A percentile compares a stretch with the other conserved stretches of the same genome.
These are phyloP conservation scores for Podilymbus podiceps DNA, from an alignment of 2,113 vertebrate species.

Conservation along the genomic window DNA sequence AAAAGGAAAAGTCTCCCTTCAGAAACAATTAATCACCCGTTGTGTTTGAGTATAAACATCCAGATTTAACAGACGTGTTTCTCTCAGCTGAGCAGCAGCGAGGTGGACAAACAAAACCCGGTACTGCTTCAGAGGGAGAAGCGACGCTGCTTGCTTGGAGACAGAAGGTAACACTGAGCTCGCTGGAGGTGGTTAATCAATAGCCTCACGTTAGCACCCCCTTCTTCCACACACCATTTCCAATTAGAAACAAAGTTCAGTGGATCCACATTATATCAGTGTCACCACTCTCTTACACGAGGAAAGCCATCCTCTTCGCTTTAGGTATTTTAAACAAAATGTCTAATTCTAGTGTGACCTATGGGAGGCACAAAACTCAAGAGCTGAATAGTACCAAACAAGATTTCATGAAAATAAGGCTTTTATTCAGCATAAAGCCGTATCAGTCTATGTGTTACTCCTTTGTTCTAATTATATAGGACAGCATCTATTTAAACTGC, in stretches of 20 bases:
- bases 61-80: background rate
- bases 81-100: background rate
- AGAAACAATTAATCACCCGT: background rate
- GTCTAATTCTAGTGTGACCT: slow-evolving; percentile 15
- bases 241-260: background rate
- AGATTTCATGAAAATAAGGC: slow-evolving; percentile 36
- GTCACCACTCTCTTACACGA: background rate
- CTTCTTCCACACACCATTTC: background rate
- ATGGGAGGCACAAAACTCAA: background rate
- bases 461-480: slow-evolving; percentile 69
- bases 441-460: slow-evolving; percentile 66
- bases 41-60: background rate
- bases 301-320: background rate
- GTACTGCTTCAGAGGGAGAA: background rate
- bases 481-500: slow-evolving; percentile 65
- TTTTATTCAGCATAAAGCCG: slow-evolving; percentile 57
- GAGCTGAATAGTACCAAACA: slow-evolving; percentile 45
- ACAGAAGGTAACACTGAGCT: background rate
- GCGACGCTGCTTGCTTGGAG: background rate
- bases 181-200: background rate
- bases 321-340: background rate
- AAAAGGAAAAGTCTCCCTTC: background rate
- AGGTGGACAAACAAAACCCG: background rate
- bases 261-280: background rate
- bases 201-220: background rate